These are phyloP conservation scores for Alsophila aescularia DNA, from an alignment of 2,888 invertebrate species.

Conservation along the genomic window DNA sequence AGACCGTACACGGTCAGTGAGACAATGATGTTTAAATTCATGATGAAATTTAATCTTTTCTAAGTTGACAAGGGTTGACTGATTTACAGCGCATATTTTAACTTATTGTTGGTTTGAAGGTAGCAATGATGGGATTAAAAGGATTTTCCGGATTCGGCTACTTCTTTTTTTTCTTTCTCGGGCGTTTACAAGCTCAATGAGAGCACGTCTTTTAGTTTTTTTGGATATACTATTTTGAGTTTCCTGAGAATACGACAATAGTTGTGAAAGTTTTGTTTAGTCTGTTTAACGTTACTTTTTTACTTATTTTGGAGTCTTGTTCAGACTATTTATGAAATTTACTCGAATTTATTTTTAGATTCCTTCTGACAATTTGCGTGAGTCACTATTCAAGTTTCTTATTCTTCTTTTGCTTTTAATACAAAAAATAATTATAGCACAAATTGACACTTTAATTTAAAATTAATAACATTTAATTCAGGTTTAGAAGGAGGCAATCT, in stretches of 20 bases:
- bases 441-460: too few relatives aligned
- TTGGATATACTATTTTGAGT: not conserved
- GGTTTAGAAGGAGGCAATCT: too few relatives aligned
- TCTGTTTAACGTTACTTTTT: too few relatives aligned
- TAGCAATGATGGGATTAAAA: slow-evolving; percentile 55
- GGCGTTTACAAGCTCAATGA: slow-evolving; percentile 22
- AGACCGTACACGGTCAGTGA: slow-evolving; percentile 37
- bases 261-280: not conserved
- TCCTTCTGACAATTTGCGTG: too few relatives aligned
- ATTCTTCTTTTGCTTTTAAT: too few relatives aligned
- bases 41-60: slow-evolving; percentile 34
- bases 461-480: too few relatives aligned
- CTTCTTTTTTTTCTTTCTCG: slow-evolving; percentile 21
- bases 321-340: too few relatives aligned
- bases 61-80: slow-evolving; percentile 36
- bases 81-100: slow-evolving; percentile 45
- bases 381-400: too few relatives aligned
- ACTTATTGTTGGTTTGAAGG: slow-evolving; percentile 40
- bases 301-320: too few relatives aligned
- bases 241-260: not conserved
- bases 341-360: too few relatives aligned
- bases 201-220: slow-evolving; percentile 2
- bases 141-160: slow-evolving; percentile 29
- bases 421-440: too few relatives aligned
- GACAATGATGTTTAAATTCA: slow-evolving; percentile 35